Evolutionary conservation across 2,113 vertebrate genomes (phyloP).

Genomic region (Tretioscincus oriximinensis): DNA sequence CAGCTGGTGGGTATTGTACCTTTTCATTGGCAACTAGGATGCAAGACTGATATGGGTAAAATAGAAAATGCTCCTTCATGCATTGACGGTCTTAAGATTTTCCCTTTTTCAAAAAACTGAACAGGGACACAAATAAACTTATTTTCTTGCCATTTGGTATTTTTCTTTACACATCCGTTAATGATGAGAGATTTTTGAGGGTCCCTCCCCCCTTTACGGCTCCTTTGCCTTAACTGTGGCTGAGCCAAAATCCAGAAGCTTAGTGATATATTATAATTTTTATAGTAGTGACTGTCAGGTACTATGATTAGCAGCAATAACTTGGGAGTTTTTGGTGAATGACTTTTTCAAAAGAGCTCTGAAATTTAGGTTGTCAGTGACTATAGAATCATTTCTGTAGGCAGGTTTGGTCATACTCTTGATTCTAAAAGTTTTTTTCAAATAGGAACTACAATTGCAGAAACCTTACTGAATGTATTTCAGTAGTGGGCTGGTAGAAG

Average conservation of each 20-base stretch:
- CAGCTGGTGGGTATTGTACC: slow-evolving; percentile 39
- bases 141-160: neutral
- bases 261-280: slow-evolving; percentile 47
- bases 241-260: slow-evolving; percentile 49
- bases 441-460: no score
- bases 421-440: no score
- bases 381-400: no score
- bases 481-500: no score
- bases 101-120: neutral
- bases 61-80: slow-evolving; percentile 35
- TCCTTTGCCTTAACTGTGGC: slow-evolving; percentile 40
- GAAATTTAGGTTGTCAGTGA: no score
- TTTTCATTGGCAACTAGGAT: slow-evolving; percentile 43
- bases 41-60: slow-evolving; percentile 26
- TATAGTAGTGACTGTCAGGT: slow-evolving; percentile 45
- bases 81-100: neutral
- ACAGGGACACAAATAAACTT: slow-evolving; percentile 34
- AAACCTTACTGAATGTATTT: no score
- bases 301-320: slow-evolving; percentile 27
- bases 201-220: slow-evolving; percentile 26
- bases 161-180: slow-evolving; percentile 19
- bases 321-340: neutral
- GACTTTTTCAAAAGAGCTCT: no score
- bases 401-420: no score
- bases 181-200: slow-evolving; percentile 32